Evolutionary conservation across 2,113 vertebrate species (phyloP), one percentile per base, ranked within the genome.

Genomic region (Malurus alboscapulatus): DNA sequence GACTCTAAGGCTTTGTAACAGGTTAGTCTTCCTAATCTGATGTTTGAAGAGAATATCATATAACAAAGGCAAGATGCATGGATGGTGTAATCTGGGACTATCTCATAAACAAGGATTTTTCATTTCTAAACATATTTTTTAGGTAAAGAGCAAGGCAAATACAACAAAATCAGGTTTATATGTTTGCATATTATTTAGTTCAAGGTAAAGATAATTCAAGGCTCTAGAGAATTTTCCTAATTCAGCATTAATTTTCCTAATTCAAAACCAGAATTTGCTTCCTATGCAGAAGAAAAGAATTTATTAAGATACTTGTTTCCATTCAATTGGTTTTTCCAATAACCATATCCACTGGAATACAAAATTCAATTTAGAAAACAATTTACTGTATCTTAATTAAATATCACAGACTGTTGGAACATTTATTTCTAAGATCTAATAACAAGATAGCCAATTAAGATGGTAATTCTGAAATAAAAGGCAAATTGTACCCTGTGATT

Each of bases 301-400:
- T 91, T 81, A 63, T 87, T 59, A 82, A 65, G 48, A 61, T 71
- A 55, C 12, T 72, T 71, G 11, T 84, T 94, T 88, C 42, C 34
- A 57, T 90, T 78, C 30, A 87, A 81, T 6, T 81, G 55, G 72
- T 75, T 95, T 96, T 91, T 96, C 67, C n/a, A 87, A 75, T 81
- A 94, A 75, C 12, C 40, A 42, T 42, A 75, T 72, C 73, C 27
- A 77, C 10, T 72, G 45, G 57, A 83, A 90, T 48, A 53, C 6
- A 71, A 92, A 90, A 84, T 78, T 88, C 20, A 91, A 75, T 93
- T 86, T 92, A 72, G 36, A 87, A 95, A 84, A 40, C 36, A 17
- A 59, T 93, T 88, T 88, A 67, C 44, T 90, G 8, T 55, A 61
- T 55, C 48, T 93, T 94, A 94, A 93, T 93, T 86, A 90, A 95